phyloP scores from a whole-genome alignment of 2,113 vertebrate genomes.

The Pan paniscus region DNA sequence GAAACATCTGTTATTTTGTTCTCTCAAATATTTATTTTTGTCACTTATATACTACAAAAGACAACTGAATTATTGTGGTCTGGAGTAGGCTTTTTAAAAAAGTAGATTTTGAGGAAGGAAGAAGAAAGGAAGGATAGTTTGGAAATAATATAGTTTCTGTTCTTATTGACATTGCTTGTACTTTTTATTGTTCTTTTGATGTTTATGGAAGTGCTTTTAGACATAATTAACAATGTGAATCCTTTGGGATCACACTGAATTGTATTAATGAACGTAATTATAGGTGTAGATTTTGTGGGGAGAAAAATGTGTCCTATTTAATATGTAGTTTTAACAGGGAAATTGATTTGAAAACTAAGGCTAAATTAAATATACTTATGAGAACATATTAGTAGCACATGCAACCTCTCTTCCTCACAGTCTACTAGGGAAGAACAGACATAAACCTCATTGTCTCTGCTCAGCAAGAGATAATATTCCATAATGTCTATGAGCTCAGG shows the following conservation, averaged over 20 bases:
- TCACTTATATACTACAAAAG: neutral
- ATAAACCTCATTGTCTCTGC: neutral
- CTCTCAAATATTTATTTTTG: neutral
- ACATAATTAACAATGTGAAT: neutral
- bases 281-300: neutral
- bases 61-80: neutral
- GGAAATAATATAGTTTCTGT: neutral
- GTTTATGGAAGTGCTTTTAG: neutral
- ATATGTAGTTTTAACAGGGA: neutral
- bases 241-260: neutral
- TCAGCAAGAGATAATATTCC: neutral
- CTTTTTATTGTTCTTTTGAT: neutral
- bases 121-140: neutral
- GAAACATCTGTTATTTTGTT: neutral
- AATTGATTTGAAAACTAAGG: conserved; percentile 1
- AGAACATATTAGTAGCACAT: neutral
- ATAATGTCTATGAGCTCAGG: neutral
- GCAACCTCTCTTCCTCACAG: neutral
- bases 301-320: neutral
- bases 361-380: neutral
- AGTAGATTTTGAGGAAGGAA: neutral
- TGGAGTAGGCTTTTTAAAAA: neutral
- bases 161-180: neutral
- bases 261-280: neutral
- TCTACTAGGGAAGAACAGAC: neutral